A percentile compares a stretch with the other conserved stretches of the same genome.
Conservation (phyloP, 2,113 vertebrate species). For the Campylomormyrus tamandua region DNA sequence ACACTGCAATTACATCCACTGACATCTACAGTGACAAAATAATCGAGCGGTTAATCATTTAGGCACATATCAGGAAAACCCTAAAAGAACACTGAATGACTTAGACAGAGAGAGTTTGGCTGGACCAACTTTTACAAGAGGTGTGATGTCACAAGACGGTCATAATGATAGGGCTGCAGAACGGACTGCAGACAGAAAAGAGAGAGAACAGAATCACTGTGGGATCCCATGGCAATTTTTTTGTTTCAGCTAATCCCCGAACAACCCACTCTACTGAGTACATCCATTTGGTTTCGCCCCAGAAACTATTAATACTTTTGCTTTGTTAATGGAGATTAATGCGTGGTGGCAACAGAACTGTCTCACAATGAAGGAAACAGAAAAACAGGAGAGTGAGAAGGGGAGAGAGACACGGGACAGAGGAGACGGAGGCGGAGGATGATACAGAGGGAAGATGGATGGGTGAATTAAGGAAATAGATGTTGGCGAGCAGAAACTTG, state of each 20-base stretch:
- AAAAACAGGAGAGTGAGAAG: slow-evolving; percentile 15
- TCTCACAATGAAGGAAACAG: not conserved
- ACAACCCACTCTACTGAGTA: slow-evolving; percentile 26
- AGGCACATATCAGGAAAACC: not conserved
- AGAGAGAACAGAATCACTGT: slow-evolving; percentile 20
- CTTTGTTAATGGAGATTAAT: slow-evolving; percentile 59
- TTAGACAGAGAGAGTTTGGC: not conserved
- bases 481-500: slow-evolving; percentile 27
- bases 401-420: slow-evolving; percentile 14
- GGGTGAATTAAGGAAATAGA: slow-evolving; percentile 40
- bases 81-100: not conserved
- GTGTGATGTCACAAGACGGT: not conserved
- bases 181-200: slow-evolving; percentile 20
- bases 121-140: not conserved
- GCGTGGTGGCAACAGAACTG: slow-evolving; percentile 33
- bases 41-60: not conserved
- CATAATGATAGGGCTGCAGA: not conserved
- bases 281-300: slow-evolving; percentile 38
- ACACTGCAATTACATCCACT: not conserved
- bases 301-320: slow-evolving; percentile 52
- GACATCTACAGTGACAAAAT: not conserved
- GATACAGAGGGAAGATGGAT: slow-evolving; percentile 56
- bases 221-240: slow-evolving; percentile 20
- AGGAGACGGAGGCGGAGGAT: slow-evolving; percentile 6
- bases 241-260: slow-evolving; percentile 18